Conservation (phyloP, 2,113 vertebrate species). For the Orthonyx spaldingii region DNA sequence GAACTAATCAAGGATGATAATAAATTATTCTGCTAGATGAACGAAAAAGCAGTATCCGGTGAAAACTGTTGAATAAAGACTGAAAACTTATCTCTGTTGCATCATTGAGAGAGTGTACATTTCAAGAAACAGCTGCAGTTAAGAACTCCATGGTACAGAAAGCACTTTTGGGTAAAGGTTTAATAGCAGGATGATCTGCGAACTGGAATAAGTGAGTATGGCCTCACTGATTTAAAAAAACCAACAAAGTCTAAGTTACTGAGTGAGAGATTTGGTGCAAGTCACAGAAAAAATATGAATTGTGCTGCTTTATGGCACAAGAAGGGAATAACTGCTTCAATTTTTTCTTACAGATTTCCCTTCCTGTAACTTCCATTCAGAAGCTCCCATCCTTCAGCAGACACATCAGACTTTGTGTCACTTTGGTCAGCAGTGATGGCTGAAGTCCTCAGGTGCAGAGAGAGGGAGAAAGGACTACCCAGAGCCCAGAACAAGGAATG, state of each 20-base stretch:
- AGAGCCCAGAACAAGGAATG: not conserved
- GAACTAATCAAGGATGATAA: not conserved
- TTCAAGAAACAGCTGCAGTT: not conserved
- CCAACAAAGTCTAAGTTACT: not conserved
- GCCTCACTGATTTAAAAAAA: not conserved
- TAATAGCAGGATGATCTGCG: not conserved
- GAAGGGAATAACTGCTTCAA: not conserved
- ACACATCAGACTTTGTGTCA: fast-evolving
- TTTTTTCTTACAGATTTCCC: not conserved
- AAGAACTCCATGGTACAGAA: not conserved
- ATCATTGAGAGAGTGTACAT: not conserved
- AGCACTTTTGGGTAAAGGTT: not conserved
- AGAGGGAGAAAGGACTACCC: not conserved
- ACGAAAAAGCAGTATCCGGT: not conserved
- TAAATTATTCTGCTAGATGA: not conserved
- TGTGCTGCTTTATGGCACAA: not conserved
- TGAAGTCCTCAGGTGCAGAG: not conserved
- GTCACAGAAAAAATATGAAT: not conserved
- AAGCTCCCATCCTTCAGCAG: not conserved
- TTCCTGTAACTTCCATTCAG: not conserved
- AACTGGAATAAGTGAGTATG: not conserved
- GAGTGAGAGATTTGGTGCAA: not conserved
- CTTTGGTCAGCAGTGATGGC: not conserved
- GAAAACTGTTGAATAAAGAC: not conserved
- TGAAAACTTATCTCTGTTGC: not conserved